phyloP scores from a whole-genome alignment of 2,113 vertebrate genomes.

The Siphamia tubifer region DNA sequence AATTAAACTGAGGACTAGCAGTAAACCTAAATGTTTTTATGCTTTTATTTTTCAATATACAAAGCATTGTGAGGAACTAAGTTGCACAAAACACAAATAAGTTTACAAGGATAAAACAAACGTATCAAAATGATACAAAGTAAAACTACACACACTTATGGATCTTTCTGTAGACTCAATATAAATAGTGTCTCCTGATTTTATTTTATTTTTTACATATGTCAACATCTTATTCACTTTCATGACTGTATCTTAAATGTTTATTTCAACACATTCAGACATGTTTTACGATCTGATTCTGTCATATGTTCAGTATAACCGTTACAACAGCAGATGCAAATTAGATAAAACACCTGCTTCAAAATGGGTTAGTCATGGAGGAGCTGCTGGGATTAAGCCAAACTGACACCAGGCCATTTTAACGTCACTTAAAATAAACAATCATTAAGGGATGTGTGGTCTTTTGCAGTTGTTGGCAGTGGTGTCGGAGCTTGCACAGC shows the following conservation, averaged over 20 bases:
- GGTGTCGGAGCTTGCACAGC: slow-evolving; percentile 79
- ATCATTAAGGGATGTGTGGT: neutral
- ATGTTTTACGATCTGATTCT: neutral
- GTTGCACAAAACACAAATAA: too few species aligned
- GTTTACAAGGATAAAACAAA: too few species aligned
- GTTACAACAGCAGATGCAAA: neutral
- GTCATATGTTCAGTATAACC: neutral
- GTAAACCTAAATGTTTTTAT: neutral
- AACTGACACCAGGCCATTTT: neutral
- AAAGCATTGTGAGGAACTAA: neutral
- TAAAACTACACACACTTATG: too few species aligned
- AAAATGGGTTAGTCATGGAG: neutral
- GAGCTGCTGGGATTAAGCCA: neutral
- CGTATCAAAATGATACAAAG: too few species aligned
- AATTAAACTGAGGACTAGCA: neutral
- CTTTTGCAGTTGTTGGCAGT: slow-evolving; percentile 84
- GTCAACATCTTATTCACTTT: neutral
- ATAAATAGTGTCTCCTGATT: too few species aligned
- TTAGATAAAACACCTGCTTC: neutral
- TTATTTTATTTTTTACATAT: too few species aligned
- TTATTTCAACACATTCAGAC: neutral
- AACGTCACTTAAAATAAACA: neutral
- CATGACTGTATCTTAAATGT: neutral
- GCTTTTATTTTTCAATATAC: too few species aligned
- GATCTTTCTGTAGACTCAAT: too few species aligned